Evolutionary conservation across 2,888 invertebrate species (phyloP).

Genomic region (Cabera pusaria): DNA sequence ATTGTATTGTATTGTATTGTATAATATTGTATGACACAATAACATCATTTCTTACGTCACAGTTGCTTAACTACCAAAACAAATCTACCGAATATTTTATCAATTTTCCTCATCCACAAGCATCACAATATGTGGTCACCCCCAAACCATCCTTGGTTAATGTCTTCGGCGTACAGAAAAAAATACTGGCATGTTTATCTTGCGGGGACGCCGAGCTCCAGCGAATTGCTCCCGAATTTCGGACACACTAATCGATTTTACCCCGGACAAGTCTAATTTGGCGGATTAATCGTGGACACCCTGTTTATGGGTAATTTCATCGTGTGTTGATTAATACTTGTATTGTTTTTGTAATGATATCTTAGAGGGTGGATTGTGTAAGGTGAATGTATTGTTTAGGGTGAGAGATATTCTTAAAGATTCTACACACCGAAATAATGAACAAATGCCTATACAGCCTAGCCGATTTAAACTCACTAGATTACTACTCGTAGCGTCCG

Average conservation of each 20-base stretch:
- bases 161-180: slow-evolving; percentile 78
- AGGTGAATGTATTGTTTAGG: too few relatives aligned
- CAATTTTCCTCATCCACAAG: slow-evolving; percentile 22
- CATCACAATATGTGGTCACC: slow-evolving; percentile 44
- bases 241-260: slow-evolving; percentile 77
- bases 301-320: slow-evolving; percentile 73
- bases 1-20: too few relatives aligned
- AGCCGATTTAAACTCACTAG: too few relatives aligned
- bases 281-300: slow-evolving; percentile 81
- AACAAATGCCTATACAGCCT: too few relatives aligned
- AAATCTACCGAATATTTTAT: too few relatives aligned
- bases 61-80: too few relatives aligned
- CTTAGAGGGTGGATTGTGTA: slow-evolving; percentile 3
- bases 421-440: too few relatives aligned
- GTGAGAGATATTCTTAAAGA: too few relatives aligned
- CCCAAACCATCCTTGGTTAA: slow-evolving; percentile 76
- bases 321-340: slow-evolving; percentile 50
- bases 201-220: slow-evolving; percentile 56
- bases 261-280: slow-evolving; percentile 77
- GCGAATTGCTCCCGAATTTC: slow-evolving; percentile 66
- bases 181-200: slow-evolving; percentile 78
- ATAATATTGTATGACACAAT: too few relatives aligned
- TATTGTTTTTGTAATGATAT: slow-evolving; percentile 23
- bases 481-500: too few relatives aligned
- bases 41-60: too few relatives aligned